A percentile compares a stretch with the other conserved stretches of the same genome.
Conservation (phyloP, 2,113 vertebrate genomes). For the Pipra filicauda region DNA sequence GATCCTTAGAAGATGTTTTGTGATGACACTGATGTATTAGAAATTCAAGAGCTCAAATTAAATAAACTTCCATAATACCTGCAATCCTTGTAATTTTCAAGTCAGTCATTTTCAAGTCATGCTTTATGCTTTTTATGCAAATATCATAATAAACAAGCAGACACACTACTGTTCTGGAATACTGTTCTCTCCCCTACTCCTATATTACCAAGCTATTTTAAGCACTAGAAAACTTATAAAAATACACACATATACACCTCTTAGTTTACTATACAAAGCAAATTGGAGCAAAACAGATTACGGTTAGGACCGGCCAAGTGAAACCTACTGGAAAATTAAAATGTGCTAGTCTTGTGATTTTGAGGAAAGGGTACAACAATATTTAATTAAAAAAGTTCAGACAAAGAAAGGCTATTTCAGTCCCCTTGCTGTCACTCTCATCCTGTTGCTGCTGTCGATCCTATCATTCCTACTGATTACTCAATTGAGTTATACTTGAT, state of each 20-base stretch:
- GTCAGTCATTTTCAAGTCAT: background rate
- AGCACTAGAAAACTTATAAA: background rate
- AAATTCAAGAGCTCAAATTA: background rate
- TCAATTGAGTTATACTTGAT: background rate
- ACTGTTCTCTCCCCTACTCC: background rate
- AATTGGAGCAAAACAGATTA: background rate
- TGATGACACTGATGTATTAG: background rate
- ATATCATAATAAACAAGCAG: background rate
- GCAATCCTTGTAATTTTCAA: background rate
- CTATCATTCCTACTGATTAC: background rate
- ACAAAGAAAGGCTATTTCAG: background rate
- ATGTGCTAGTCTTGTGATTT: background rate
- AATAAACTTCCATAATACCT: background rate
- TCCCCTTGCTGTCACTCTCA: background rate
- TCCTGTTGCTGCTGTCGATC: background rate
- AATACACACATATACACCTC: background rate
- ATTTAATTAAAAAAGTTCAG: background rate
- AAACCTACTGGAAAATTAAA: background rate
- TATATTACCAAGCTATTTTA: background rate
- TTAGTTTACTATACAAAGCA: background rate
- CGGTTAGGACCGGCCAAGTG: background rate
- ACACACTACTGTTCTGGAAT: background rate
- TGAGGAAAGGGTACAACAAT: background rate
- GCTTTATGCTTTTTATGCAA: background rate
- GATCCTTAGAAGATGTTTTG: background rate